phyloP scores from a whole-genome alignment of 2,113 vertebrate species.

The Gambusia affinis region DNA sequence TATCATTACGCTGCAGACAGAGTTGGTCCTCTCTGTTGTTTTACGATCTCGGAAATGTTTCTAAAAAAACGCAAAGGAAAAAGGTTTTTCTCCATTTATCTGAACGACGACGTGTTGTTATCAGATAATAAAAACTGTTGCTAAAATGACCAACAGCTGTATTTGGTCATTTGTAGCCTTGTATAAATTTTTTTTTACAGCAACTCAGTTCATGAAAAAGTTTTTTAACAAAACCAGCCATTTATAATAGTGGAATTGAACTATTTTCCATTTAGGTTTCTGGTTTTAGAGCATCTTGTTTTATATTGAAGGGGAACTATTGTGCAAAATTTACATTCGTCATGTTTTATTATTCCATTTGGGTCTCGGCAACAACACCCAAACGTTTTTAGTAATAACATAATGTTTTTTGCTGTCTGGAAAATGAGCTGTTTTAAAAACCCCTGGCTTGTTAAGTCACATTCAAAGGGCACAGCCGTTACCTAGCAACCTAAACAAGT shows the following conservation, averaged over 20 bases:
- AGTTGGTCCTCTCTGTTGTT: slow-evolving; percentile 9
- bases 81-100: not conserved
- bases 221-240: not conserved
- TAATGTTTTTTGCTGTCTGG: no score
- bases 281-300: not conserved
- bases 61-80: not conserved
- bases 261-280: not conserved
- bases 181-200: not conserved
- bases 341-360: no score
- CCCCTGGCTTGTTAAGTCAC: no score
- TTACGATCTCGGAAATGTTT: slow-evolving; percentile 3
- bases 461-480: no score
- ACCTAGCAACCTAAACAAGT: no score
- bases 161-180: no score
- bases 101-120: not conserved
- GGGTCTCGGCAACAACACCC: no score
- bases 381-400: no score
- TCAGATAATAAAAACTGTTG: not conserved
- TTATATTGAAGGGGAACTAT: no score
- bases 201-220: not conserved
- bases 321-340: no score
- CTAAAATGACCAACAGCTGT: no score
- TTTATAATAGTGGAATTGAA: not conserved
- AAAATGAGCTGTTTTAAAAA: no score
- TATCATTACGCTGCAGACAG: not conserved